Conservation (phyloP, 30 jellyfish, hydroid and myxozoan genomes). For the Cassiopea xamachana region DNA sequence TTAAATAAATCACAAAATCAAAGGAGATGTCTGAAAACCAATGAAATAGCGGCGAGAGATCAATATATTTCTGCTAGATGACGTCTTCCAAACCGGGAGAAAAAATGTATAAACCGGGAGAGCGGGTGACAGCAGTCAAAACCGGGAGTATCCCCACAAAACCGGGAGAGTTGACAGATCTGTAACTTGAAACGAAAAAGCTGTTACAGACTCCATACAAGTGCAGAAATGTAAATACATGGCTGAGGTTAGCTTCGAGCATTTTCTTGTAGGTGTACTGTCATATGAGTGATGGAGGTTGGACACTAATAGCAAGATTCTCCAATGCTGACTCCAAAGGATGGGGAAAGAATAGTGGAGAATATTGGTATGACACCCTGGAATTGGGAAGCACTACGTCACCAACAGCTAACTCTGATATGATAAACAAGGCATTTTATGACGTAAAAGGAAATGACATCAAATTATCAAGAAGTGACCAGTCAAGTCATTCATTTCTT, state of each 20-base stretch:
- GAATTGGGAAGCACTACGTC: slow-evolving; percentile 28
- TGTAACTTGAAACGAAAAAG: background rate
- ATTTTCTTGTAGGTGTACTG: slow-evolving; percentile 36
- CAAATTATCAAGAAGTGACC: slow-evolving; percentile 19
- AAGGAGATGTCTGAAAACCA: no score
- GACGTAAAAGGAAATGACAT: slow-evolving; percentile 3
- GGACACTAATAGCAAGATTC: slow-evolving; percentile 70
- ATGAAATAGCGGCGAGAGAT: no score
- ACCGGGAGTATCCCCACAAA: no score
- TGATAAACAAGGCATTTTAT: slow-evolving; percentile 13
- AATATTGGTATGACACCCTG: slow-evolving; percentile 35
- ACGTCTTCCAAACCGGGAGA: no score
- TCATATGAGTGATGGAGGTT: slow-evolving; percentile 48
- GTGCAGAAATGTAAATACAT: background rate
- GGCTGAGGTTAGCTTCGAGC: background rate
- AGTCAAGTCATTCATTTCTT: background rate
- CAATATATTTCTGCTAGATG: no score
- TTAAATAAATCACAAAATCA: no score
- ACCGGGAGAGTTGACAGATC: no score
- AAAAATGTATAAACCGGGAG: no score
- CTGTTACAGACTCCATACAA: background rate
- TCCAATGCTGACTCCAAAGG: slow-evolving; percentile 56
- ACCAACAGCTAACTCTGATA: slow-evolving; percentile 12
- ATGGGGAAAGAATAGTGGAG: slow-evolving; percentile 35
- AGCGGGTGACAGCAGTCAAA: no score